Evolutionary conservation across 2,888 invertebrate species (phyloP), one percentile per base, ranked within the genome.

Genomic region (Hololepta plana): DNA sequence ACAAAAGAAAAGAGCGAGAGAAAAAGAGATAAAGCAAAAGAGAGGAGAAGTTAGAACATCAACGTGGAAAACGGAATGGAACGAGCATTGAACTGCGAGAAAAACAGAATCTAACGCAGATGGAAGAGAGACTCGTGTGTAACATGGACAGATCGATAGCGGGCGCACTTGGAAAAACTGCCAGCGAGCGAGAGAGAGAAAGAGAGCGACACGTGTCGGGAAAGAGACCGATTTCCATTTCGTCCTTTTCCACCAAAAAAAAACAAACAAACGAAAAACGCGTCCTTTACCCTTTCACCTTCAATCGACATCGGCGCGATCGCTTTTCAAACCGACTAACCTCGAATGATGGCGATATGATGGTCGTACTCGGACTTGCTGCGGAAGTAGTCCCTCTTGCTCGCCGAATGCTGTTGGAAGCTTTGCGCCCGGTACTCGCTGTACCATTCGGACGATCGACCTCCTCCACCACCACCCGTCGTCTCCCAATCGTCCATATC

Each of bases 291-390:
- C 11, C 11, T n/a, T n/a, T n/a, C n/a, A n/a, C n/a, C n/a, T n/a
- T n/a, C n/a, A n/a, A n/a, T n/a, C n/a, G n/a, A n/a, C n/a, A n/a
- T n/a, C n/a, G n/a, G n/a, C n/a, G n/a, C n/a, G n/a, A n/a, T n/a
- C n/a, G n/a, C n/a, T n/a, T n/a, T n/a, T n/a, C n/a, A 27, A 24
- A 26, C 19, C 20, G 23, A 24, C 46, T 60, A 68, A 84, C 84
- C 81, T 80, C 75, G 69, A 49, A 80, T 80, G 57, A 75, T 71
- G 41, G 72, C 76, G 50, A 85, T 85, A 57, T 84, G 84, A 29
- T 75, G 72, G 55, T 85, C 85, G 56, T 77, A 84, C 55, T 82
- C 79, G 44, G 75, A 76, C 49, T 73, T 74, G 56, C 75, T 80
- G 48, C 80, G 65, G 36, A 72, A 63, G 44, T 67, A 75, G 39